Evolutionary conservation across 2,113 vertebrate genomes (phyloP).

Genomic region (Mirounga angustirostris): DNA sequence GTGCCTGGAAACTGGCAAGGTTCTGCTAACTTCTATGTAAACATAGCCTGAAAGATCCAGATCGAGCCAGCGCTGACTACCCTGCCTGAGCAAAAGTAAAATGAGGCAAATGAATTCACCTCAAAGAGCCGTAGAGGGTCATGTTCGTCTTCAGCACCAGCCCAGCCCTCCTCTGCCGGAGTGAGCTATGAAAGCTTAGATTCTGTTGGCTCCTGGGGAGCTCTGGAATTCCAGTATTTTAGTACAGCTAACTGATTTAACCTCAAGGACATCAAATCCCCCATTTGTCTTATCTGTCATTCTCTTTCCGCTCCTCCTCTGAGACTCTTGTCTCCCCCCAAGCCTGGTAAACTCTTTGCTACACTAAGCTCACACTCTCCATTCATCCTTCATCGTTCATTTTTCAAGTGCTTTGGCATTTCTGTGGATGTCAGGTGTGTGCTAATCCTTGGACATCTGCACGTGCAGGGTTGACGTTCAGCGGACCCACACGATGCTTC

Average conservation of each 20-base stretch:
- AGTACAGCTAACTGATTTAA: background rate
- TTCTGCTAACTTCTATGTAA: background rate
- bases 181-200: background rate
- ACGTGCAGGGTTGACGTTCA: accelerated
- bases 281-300: background rate
- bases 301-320: background rate
- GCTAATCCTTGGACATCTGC: background rate
- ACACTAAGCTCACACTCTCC: background rate
- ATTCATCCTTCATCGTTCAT: background rate
- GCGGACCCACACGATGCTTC: background rate
- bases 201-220: background rate
- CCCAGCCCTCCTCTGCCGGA: background rate
- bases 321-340: background rate
- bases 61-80: background rate
- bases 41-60: accelerated
- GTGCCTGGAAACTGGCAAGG: accelerated
- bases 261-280: background rate
- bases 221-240: background rate
- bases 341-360: background rate
- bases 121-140: background rate
- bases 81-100: background rate
- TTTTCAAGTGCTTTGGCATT: background rate
- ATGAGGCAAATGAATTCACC: background rate
- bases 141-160: background rate
- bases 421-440: background rate